phyloP scores from a whole-genome alignment of 2,888 invertebrate genomes.

The Ashinkailepas kermadecensis region DNA sequence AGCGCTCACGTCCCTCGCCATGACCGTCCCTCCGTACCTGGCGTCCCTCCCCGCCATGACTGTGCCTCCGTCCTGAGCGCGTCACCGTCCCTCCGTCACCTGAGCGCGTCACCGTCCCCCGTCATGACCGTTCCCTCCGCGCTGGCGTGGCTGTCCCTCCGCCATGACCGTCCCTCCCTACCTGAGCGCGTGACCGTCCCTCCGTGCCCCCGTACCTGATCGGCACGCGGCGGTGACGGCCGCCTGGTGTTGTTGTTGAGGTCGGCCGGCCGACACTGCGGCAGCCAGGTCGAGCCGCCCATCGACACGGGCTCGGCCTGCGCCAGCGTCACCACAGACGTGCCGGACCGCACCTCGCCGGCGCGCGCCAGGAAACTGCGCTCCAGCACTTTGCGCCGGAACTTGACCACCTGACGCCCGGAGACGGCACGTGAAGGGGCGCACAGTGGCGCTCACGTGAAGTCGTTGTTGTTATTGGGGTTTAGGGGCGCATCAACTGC shows the following conservation, averaged over 20 bases:
- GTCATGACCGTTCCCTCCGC: too few species aligned
- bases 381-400: neutral
- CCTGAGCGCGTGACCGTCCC: too few species aligned
- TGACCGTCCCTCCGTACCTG: too few species aligned
- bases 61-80: too few species aligned
- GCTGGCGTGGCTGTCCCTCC: too few species aligned
- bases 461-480: too few species aligned
- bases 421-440: neutral
- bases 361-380: constrained; percentile 2
- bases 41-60: too few species aligned
- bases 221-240: neutral
- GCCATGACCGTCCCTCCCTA: too few species aligned
- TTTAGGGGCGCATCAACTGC: too few species aligned
- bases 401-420: neutral
- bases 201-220: neutral
- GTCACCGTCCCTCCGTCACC: neutral
- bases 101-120: neutral
- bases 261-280: neutral
- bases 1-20: too few species aligned
- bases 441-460: too few species aligned
- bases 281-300: neutral
- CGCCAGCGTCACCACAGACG: neutral
- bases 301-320: neutral
- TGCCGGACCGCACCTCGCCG: neutral
- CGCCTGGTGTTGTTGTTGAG: neutral